Conservation (phyloP, 2,113 vertebrate genomes). For the Zosterops borbonicus region DNA sequence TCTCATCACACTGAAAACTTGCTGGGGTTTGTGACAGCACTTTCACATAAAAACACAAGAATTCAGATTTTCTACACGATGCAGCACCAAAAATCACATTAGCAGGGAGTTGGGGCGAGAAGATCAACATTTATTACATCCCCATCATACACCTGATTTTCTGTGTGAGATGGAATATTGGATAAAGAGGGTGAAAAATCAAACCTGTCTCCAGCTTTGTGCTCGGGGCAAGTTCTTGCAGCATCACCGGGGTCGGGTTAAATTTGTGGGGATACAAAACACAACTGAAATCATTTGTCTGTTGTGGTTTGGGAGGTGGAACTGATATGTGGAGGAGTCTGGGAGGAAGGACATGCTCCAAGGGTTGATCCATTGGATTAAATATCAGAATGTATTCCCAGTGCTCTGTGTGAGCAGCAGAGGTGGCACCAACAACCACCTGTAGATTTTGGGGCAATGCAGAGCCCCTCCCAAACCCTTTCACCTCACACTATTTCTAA, state of each 20-base stretch:
- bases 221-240: neutral
- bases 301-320: neutral
- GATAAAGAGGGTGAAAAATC: neutral
- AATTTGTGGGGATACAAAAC: neutral
- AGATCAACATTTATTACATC: neutral
- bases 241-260: rapidly evolving
- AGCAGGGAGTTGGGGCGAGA: neutral
- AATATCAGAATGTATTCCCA: neutral
- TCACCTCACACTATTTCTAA: rapidly evolving
- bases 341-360: neutral
- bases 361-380: neutral
- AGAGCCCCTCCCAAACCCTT: neutral
- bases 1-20: slow-evolving; percentile 25
- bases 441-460: neutral
- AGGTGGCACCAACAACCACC: neutral
- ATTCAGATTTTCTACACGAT: neutral
- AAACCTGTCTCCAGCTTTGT: neutral
- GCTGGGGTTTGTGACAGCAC: slow-evolving; percentile 24
- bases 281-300: neutral
- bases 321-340: rapidly evolving
- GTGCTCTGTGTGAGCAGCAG: neutral
- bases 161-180: neutral
- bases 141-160: neutral
- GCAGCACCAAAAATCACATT: neutral
- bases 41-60: neutral